Conservation (phyloP, 2,888 invertebrate genomes). For the Drosophila koepferae region DNA sequence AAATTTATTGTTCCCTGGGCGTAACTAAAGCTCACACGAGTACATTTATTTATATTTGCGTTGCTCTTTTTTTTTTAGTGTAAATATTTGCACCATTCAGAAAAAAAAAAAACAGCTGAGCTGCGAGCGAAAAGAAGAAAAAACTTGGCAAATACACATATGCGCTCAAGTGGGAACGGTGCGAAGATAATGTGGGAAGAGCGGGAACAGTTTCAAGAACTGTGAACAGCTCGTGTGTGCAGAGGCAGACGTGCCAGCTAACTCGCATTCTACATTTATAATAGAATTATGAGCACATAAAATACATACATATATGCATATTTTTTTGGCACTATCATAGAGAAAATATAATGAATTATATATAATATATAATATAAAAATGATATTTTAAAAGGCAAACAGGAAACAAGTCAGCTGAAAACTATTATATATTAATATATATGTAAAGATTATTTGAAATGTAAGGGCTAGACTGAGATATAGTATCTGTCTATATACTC, state of each 20-base stretch:
- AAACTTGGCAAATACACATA: slow-evolving; percentile 15
- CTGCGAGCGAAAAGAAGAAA: slow-evolving; percentile 7
- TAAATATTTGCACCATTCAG: slow-evolving; percentile 48
- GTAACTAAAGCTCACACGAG: slow-evolving; percentile 26
- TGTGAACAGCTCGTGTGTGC: neutral
- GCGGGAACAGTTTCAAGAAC: slow-evolving; percentile 3
- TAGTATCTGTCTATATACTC: neutral
- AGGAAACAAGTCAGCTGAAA: slow-evolving; percentile 15
- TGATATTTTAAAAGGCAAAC: slow-evolving; percentile 15
- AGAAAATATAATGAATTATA: slow-evolving; percentile 7
- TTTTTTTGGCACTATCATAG: slow-evolving; percentile 61
- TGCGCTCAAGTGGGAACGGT: neutral
- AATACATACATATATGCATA: neutral
- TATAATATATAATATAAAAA: slow-evolving; percentile 8
- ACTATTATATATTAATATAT: neutral
- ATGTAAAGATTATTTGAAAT: neutral
- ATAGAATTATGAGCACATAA: slow-evolving; percentile 46
- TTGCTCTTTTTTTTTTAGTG: slow-evolving; percentile 18
- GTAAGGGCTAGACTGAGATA: neutral
- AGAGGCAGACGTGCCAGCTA: slow-evolving; percentile 34
- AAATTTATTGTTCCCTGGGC: slow-evolving; percentile 55
- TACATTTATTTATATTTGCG: slow-evolving; percentile 27
- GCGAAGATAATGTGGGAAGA: neutral
- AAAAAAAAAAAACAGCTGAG: slow-evolving; percentile 28
- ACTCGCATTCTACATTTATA: slow-evolving; percentile 14